A percentile compares a stretch with the other conserved stretches of the same genome.
Conservation (phyloP, 2,797 vertebrate genomes). For the Enteromius unitaeniatus region DNA sequence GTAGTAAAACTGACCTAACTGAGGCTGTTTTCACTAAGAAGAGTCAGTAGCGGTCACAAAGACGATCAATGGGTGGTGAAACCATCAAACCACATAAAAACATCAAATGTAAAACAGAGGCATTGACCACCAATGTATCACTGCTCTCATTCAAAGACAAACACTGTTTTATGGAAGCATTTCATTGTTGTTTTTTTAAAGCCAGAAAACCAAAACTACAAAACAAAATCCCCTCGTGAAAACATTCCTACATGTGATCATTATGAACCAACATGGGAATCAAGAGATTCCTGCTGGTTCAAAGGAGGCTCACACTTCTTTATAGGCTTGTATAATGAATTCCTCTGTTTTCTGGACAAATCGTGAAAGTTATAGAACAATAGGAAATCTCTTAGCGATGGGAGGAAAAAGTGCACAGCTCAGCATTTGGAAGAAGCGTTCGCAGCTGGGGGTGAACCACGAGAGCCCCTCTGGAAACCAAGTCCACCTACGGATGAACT, state of each 20-base stretch:
- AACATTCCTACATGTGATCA: conserved; percentile 45
- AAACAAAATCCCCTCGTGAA: conserved; percentile 48
- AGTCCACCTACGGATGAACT: conserved; percentile 30
- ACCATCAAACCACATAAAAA: conserved; percentile 30
- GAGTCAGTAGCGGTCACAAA: conserved; percentile 1
- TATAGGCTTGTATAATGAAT: conserved; percentile 52
- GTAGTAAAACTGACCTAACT: background rate
- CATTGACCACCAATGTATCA: conserved; percentile 26
- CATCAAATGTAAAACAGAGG: conserved; percentile 30
- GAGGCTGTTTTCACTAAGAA: background rate
- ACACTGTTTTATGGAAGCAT: conserved; percentile 52
- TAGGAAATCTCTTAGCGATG: conserved; percentile 33
- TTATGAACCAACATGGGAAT: conserved; percentile 27
- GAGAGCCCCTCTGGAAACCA: conserved; percentile 20
- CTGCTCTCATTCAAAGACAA: conserved; percentile 41
- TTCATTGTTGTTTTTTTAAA: conserved; percentile 53
- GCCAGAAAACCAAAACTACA: conserved; percentile 42
- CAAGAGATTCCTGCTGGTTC: conserved; percentile 42
- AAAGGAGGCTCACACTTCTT: conserved; percentile 46
- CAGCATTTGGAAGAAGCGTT: conserved; percentile 48
- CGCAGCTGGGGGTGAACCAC: conserved; percentile 56
- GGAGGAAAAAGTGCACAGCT: conserved; percentile 45
- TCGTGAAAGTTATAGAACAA: conserved; percentile 56
- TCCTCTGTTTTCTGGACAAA: conserved; percentile 48
- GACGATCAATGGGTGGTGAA: conserved; percentile 16